Conservation (phyloP, 2,888 invertebrate genomes). For the Volucella zonaria region DNA sequence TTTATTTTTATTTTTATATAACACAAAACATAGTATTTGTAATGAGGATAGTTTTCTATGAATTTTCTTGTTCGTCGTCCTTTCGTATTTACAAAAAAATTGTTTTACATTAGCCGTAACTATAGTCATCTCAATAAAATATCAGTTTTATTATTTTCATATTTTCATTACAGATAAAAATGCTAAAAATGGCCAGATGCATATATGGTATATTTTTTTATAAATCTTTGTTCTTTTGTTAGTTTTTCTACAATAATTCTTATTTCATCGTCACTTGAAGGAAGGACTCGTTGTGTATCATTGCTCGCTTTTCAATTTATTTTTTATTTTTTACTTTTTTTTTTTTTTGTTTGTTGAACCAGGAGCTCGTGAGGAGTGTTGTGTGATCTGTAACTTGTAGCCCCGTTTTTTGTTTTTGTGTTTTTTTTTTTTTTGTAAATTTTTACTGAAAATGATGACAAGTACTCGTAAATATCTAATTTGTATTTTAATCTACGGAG, state of each 20-base stretch:
- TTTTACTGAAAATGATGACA: neutral
- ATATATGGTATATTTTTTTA: constrained; percentile 15
- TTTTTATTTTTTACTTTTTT: neutral
- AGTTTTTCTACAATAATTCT: constrained; percentile 13
- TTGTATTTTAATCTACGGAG: constrained; percentile 39
- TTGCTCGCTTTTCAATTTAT: neutral
- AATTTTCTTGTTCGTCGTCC: constrained; percentile 3
- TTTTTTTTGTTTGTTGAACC: neutral
- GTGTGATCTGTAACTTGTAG: constrained; percentile 59
- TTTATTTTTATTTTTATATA: constrained; percentile 16
- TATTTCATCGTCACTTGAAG: constrained; percentile 35
- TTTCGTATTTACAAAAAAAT: constrained; percentile 54
- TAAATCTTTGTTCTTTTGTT: constrained; percentile 8
- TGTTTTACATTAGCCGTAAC: constrained; percentile 32
- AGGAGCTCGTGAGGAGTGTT: constrained; percentile 28
- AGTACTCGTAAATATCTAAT: constrained; percentile 18
- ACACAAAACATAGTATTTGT: constrained; percentile 40
- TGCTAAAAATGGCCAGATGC: constrained; percentile 70
- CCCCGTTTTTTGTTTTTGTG: constrained; percentile 1
- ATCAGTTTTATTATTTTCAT: constrained; percentile 40
- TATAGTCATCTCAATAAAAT: constrained; percentile 55
- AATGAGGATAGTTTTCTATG: constrained; percentile 21
- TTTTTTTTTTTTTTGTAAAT: neutral
- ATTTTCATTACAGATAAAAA: constrained; percentile 64
- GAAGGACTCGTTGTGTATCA: constrained; percentile 37